Evolutionary conservation across 2,888 invertebrate species (phyloP).

Genomic region (Drepanosiphum platanoidis): DNA sequence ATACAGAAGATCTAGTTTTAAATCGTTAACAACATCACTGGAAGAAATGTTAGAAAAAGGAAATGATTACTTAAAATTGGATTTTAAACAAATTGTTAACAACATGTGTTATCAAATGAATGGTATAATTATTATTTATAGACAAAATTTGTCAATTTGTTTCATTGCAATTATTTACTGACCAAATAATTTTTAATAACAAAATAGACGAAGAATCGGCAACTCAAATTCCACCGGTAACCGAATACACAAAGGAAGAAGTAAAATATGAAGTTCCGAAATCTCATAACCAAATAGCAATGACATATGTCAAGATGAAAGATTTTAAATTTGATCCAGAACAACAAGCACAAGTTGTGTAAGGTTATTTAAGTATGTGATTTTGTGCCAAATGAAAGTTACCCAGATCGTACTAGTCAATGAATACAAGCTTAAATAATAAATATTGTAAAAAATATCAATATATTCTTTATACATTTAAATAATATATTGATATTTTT

Average conservation of each 20-base stretch:
- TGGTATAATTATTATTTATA: slow-evolving; percentile 2
- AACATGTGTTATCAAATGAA: slow-evolving; percentile 56
- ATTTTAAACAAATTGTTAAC: slow-evolving; percentile 51
- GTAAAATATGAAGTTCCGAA: slow-evolving; percentile 50
- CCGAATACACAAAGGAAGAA: neutral
- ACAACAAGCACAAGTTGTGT: slow-evolving; percentile 29
- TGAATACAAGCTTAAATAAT: slow-evolving; percentile 1
- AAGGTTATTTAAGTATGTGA: neutral
- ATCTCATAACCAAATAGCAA: slow-evolving; percentile 26
- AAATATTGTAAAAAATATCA: neutral
- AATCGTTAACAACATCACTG: slow-evolving; percentile 47
- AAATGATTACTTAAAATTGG: slow-evolving; percentile 54
- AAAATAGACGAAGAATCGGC: slow-evolving; percentile 22
- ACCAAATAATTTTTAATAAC: neutral
- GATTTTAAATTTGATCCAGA: slow-evolving; percentile 53
- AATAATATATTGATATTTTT: too few relatives aligned
- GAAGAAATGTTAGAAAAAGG: slow-evolving; percentile 59
- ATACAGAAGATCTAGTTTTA: slow-evolving; percentile 55
- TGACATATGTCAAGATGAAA: slow-evolving; percentile 49
- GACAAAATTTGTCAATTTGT: neutral
- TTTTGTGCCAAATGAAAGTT: slow-evolving; percentile 9
- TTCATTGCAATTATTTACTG: neutral
- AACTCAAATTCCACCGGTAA: neutral
- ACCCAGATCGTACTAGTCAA: slow-evolving; percentile 25
- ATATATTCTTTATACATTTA: too few relatives aligned